These are phyloP conservation scores for Enteromius mattozi DNA, from an alignment of 2,797 vertebrate species.

Conservation along the genomic window DNA sequence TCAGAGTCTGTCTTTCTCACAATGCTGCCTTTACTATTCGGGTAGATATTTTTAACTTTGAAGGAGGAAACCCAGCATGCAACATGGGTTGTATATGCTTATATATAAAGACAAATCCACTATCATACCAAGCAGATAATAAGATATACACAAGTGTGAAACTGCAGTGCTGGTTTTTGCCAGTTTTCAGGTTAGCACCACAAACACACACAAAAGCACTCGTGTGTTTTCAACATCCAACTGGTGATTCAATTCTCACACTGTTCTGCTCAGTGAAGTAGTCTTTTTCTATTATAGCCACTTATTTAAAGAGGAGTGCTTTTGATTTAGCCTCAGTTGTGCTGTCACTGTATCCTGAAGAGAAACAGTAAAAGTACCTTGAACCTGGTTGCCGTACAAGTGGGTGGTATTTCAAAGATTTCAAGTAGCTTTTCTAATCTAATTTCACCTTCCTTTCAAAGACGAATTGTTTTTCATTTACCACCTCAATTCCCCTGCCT, in stretches of 20 bases:
- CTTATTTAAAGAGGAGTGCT: conserved; percentile 19
- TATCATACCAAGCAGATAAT: not conserved
- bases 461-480: conserved; percentile 36
- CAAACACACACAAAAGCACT: not conserved
- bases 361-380: not conserved
- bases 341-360: conserved; percentile 7
- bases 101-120: not conserved
- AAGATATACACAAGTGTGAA: conserved; percentile 3
- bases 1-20: conserved; percentile 3
- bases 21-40: not conserved
- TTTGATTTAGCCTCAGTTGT: conserved; percentile 1
- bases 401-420: conserved; percentile 19
- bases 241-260: conserved; percentile 31
- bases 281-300: conserved; percentile 32
- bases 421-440: conserved; percentile 33
- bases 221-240: conserved; percentile 2
- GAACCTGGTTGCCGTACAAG: not conserved
- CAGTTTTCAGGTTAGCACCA: not conserved
- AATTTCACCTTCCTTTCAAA: conserved; percentile 27
- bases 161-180: not conserved
- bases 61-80: not conserved
- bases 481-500: not conserved
- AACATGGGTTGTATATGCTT: not conserved
- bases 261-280: conserved; percentile 29
- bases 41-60: conserved; percentile 1